Conservation (phyloP, 2,888 invertebrate species). For the Lithophane semibrunnea region DNA sequence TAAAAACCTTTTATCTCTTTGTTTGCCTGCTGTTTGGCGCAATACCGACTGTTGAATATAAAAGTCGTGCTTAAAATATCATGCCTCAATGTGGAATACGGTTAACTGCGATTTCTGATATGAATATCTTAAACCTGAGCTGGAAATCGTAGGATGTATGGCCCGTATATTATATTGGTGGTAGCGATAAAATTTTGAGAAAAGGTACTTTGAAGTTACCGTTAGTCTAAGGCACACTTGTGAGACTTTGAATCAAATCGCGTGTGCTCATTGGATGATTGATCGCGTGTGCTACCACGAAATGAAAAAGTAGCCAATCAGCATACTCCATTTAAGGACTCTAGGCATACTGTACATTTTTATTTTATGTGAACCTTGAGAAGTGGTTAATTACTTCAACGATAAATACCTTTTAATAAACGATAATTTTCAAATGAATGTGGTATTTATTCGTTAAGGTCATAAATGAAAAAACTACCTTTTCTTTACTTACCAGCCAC, state of each 20-base stretch:
- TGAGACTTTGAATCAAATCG: slow-evolving; percentile 4
- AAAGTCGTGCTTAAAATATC: slow-evolving; percentile 75
- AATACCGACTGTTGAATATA: slow-evolving; percentile 76
- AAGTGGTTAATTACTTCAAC: neutral
- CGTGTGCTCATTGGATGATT: slow-evolving; percentile 4
- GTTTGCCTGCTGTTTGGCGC: slow-evolving; percentile 79
- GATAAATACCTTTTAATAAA: neutral
- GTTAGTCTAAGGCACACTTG: slow-evolving; percentile 5
- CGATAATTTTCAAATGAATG: neutral
- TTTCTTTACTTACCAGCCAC: neutral
- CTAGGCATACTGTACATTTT: neutral
- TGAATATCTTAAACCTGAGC: slow-evolving; percentile 57
- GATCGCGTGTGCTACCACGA: neutral
- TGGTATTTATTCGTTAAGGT: neutral
- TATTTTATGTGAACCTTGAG: neutral
- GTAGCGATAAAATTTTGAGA: slow-evolving; percentile 21
- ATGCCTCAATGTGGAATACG: slow-evolving; percentile 69
- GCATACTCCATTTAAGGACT: neutral
- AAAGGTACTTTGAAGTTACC: slow-evolving; percentile 6
- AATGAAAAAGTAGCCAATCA: slow-evolving; percentile 11
- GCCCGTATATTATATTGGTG: slow-evolving; percentile 37
- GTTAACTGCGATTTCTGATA: slow-evolving; percentile 60
- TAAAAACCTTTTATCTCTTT: slow-evolving; percentile 85
- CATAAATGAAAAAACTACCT: neutral
- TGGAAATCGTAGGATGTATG: slow-evolving; percentile 44